These are phyloP conservation scores for Drosophila ogumai DNA, from an alignment of 1,140 invertebrate genomes.

Conservation along the genomic window DNA sequence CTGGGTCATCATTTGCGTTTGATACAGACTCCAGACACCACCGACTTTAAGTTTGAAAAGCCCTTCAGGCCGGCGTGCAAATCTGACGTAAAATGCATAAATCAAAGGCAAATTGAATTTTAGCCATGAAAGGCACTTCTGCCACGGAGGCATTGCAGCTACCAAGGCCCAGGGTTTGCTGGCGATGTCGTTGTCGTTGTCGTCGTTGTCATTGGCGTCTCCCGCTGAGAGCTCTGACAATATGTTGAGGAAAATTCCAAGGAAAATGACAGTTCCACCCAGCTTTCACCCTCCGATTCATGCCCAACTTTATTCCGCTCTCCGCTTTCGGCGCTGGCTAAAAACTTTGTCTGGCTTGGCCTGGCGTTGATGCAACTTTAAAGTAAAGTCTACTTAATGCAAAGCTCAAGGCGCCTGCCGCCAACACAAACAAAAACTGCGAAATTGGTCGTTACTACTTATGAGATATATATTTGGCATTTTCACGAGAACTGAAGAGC, in stretches of 20 bases:
- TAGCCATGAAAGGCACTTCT: slow-evolving; percentile 58
- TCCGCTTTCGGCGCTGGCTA: slow-evolving; percentile 17
- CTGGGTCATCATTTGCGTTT: slow-evolving; percentile 30
- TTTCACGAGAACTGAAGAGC: slow-evolving; percentile 25
- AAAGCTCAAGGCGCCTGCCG: slow-evolving; percentile 54
- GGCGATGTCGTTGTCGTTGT: slow-evolving; percentile 13
- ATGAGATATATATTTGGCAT: slow-evolving; percentile 43
- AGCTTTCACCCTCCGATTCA: not conserved
- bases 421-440: slow-evolving; percentile 42
- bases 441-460: slow-evolving; percentile 53
- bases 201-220: slow-evolving; percentile 29
- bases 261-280: not conserved
- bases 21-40: slow-evolving; percentile 23
- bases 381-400: slow-evolving; percentile 72
- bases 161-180: slow-evolving; percentile 24
- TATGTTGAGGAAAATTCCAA: slow-evolving; percentile 45
- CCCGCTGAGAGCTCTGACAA: slow-evolving; percentile 64
- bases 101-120: slow-evolving; percentile 80
- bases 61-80: slow-evolving; percentile 36
- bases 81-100: slow-evolving; percentile 75
- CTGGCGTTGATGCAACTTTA: slow-evolving; percentile 67
- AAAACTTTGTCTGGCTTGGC: slow-evolving; percentile 68
- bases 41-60: slow-evolving; percentile 60
- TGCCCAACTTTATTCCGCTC: slow-evolving; percentile 24
- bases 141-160: slow-evolving; percentile 45